A percentile compares a stretch with the other conserved stretches of the same genome.
phyloP scores from a whole-genome alignment of 2,888 invertebrate species.

The Chrysodeixis includens region DNA sequence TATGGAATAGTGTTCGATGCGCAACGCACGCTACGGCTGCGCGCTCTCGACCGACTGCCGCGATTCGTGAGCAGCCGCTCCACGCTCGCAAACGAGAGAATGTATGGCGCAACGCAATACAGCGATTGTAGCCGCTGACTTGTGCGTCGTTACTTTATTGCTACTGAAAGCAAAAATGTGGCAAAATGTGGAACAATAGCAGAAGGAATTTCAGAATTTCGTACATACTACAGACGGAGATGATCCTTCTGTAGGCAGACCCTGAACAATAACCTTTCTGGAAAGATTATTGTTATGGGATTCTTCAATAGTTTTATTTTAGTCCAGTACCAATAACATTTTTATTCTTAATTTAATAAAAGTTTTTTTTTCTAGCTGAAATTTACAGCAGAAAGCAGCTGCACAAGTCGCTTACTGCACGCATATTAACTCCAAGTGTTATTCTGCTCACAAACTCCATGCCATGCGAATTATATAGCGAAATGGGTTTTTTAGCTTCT shows the following conservation, averaged over 20 bases:
- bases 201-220: background rate
- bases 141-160: slow-evolving; percentile 28
- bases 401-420: slow-evolving; percentile 31
- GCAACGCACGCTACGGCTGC: slow-evolving; percentile 61
- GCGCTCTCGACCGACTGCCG: slow-evolving; percentile 64
- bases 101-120: slow-evolving; percentile 53
- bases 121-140: slow-evolving; percentile 57
- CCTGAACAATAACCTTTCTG: too few species aligned
- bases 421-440: slow-evolving; percentile 39
- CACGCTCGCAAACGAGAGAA: slow-evolving; percentile 56
- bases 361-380: slow-evolving; percentile 1
- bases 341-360: background rate
- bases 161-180: slow-evolving; percentile 31
- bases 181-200: slow-evolving; percentile 11
- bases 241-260: background rate
- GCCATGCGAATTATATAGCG: slow-evolving; percentile 16
- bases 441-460: slow-evolving; percentile 37
- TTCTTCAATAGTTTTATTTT: too few species aligned
- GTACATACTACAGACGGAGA: background rate
- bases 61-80: slow-evolving; percentile 37
- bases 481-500: slow-evolving; percentile 40
- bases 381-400: slow-evolving; percentile 52
- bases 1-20: slow-evolving; percentile 52
- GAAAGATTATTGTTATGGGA: too few species aligned
- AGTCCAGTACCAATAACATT: too few species aligned